A percentile compares a stretch with the other conserved stretches of the same genome.
Conservation (phyloP, 2,888 invertebrate species). For the Microctonus aethiopoides region DNA sequence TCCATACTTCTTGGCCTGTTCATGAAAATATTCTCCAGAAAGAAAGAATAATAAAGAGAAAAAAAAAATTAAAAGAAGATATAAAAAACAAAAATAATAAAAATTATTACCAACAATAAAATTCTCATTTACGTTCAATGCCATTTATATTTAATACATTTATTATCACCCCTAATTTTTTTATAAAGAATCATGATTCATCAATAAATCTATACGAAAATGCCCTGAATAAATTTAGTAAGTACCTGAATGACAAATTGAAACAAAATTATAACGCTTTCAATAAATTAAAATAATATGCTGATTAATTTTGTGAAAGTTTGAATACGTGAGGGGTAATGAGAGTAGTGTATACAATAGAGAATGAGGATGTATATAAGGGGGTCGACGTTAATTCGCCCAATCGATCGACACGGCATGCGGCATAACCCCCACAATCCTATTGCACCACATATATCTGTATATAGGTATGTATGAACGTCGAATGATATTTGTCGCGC, state of each 20-base stretch:
- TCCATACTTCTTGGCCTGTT: neutral
- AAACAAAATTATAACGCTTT: conserved; percentile 39
- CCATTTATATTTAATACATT: no score
- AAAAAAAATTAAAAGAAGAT: conserved; percentile 4
- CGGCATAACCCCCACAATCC: neutral
- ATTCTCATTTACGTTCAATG: no score
- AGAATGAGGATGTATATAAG: conserved; percentile 15
- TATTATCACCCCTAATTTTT: neutral
- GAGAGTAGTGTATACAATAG: neutral
- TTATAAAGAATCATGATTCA: neutral
- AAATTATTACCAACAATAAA: no score
- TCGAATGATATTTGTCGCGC: conserved; percentile 40
- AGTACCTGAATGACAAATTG: conserved; percentile 17
- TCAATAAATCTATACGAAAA: neutral
- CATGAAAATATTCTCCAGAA: neutral
- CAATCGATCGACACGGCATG: neutral
- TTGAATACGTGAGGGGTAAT: neutral
- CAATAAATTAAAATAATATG: conserved; percentile 39
- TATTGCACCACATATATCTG: no score
- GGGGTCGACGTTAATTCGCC: conserved; percentile 15
- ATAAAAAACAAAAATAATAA: no score
- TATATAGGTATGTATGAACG: conserved; percentile 8
- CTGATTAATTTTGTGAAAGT: conserved; percentile 34
- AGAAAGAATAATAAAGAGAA: neutral
- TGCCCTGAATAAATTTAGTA: conserved; percentile 29